Conservation (phyloP, 2,113 vertebrate species). For the Tychaedon coryphoeus region DNA sequence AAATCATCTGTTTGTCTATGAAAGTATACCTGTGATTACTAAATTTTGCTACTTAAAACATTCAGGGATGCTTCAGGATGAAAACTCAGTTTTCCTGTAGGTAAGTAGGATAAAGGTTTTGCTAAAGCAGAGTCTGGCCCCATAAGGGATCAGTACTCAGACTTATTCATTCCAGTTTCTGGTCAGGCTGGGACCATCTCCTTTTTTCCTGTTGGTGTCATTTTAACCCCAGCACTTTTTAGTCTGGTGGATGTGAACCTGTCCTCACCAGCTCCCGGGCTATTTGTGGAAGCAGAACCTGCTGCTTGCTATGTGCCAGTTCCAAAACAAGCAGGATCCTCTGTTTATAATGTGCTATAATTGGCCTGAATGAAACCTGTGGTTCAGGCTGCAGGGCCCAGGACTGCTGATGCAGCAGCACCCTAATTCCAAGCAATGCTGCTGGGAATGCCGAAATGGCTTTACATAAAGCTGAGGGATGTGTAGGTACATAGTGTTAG, state of each 20-base stretch:
- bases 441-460: not conserved
- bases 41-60: not conserved
- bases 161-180: not conserved
- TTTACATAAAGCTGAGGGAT: not conserved
- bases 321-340: constrained; percentile 35
- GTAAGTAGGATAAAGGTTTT: not conserved
- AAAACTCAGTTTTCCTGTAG: not conserved
- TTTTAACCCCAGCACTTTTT: not conserved
- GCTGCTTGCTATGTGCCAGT: accelerated
- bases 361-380: not conserved
- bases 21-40: not conserved
- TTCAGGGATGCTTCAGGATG: not conserved
- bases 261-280: not conserved
- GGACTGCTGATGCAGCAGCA: not conserved
- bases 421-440: not conserved
- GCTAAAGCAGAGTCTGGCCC: not conserved
- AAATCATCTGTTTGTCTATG: not conserved
- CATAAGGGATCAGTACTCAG: accelerated
- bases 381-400: not conserved
- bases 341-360: constrained; percentile 30
- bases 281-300: constrained; percentile 1
- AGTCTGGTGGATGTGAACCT: not conserved
- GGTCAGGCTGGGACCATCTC: not conserved
- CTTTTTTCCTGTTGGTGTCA: not conserved
- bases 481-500: not conserved